Conservation (phyloP, 2,888 invertebrate genomes). For the Mellilla xanthometata region DNA sequence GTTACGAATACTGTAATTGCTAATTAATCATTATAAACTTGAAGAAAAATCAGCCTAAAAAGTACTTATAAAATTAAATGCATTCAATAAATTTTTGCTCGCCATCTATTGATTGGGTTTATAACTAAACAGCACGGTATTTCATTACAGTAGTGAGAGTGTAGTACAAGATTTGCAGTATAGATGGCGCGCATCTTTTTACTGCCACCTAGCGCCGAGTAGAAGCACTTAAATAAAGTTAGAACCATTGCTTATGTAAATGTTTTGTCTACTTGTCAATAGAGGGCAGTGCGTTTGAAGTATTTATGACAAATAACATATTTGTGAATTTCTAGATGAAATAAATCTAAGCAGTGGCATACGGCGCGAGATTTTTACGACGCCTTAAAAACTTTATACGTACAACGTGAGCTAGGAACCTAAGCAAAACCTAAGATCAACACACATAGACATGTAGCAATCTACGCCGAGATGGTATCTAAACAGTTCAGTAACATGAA, state of each 20-base stretch:
- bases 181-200: conserved; percentile 14
- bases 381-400: conserved; percentile 19
- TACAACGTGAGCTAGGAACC: neutral
- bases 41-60: too few relatives aligned
- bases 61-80: too few relatives aligned
- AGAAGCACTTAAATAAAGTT: conserved; percentile 12
- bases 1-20: too few relatives aligned
- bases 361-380: conserved; percentile 27
- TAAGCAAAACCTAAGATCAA: neutral
- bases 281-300: conserved; percentile 38
- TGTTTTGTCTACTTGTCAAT: conserved; percentile 37
- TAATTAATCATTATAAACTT: too few relatives aligned
- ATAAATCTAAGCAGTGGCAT: neutral
- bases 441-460: neutral
- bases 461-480: too few relatives aligned
- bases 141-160: too few relatives aligned
- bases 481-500: too few relatives aligned
- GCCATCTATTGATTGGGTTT: conserved; percentile 21
- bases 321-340: too few relatives aligned
- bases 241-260: neutral
- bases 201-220: conserved; percentile 33
- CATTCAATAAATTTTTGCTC: too few relatives aligned
- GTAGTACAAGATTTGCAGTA: neutral
- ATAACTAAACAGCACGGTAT: too few relatives aligned
- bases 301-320: too few relatives aligned